Conservation (phyloP, 2,888 invertebrate species). For the Pseudolycoriella hygida region DNA sequence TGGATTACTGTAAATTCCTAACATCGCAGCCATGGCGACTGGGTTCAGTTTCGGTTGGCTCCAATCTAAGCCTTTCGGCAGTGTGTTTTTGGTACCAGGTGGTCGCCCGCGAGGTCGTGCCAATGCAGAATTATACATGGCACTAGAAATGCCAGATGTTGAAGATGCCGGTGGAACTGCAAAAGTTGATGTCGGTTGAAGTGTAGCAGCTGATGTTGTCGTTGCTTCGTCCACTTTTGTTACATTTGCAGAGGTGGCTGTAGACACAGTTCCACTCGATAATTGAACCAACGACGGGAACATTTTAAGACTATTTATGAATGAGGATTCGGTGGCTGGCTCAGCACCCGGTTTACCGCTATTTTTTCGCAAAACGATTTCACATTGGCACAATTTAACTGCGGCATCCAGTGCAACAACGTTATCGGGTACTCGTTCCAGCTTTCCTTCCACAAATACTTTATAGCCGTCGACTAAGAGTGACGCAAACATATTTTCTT, state of each 20-base stretch:
- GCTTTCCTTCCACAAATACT: conserved; percentile 37
- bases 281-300: no score
- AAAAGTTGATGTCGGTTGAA: background rate
- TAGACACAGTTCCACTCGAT: conserved; percentile 20
- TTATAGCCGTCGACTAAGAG: conserved; percentile 55
- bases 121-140: conserved; percentile 15
- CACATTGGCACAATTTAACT: conserved; percentile 49
- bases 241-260: conserved; percentile 15
- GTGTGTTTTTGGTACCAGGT: conserved; percentile 14
- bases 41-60: conserved; percentile 4
- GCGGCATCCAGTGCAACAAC: conserved; percentile 46
- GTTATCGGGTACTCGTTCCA: conserved; percentile 37
- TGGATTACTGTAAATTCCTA: conserved; percentile 13
- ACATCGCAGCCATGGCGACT: conserved; percentile 12
- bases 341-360: conserved; percentile 23
- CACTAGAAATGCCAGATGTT: conserved; percentile 14
- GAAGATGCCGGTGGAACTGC: background rate
- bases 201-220: conserved; percentile 10
- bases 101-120: conserved; percentile 15
- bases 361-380: conserved; percentile 38
- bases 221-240: conserved; percentile 18
- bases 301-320: no score
- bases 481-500: conserved; percentile 38
- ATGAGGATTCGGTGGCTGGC: background rate
- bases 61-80: background rate